These are phyloP conservation scores for Rhodophaea formosa DNA, from an alignment of 2,888 invertebrate genomes.

Conservation along the genomic window DNA sequence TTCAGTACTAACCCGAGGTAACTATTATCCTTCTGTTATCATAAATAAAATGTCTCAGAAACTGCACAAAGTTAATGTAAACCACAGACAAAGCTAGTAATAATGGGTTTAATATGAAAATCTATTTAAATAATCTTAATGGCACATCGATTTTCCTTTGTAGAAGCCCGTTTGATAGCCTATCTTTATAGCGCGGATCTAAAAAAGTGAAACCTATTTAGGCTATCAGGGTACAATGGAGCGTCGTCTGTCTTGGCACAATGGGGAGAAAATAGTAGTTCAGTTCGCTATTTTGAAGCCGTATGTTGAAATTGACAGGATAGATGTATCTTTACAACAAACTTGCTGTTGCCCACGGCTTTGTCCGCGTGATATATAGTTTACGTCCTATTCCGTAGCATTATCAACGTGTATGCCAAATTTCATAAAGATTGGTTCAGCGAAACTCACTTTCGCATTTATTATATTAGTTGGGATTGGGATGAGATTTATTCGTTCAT, in stretches of 20 bases:
- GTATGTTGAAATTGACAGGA: too few species aligned
- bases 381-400: too few species aligned
- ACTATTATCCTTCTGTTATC: too few species aligned
- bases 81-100: not conserved
- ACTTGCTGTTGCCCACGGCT: too few species aligned
- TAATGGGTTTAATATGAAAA: constrained; percentile 7
- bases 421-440: too few species aligned
- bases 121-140: constrained; percentile 14
- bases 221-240: constrained; percentile 7
- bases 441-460: too few species aligned
- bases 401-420: too few species aligned
- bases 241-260: constrained; percentile 14
- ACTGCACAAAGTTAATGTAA: not conserved
- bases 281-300: not conserved
- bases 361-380: too few species aligned
- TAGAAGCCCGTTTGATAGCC: not conserved
- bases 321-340: too few species aligned
- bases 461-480: too few species aligned
- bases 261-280: constrained; percentile 16
- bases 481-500: too few species aligned
- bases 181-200: not conserved
- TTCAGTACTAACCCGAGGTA: too few species aligned
- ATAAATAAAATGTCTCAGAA: not conserved
- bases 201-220: constrained; percentile 1
- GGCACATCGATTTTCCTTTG: constrained; percentile 13